These are phyloP conservation scores for Amyelois transitella DNA, from an alignment of 1,140 invertebrate species.

Conservation along the genomic window DNA sequence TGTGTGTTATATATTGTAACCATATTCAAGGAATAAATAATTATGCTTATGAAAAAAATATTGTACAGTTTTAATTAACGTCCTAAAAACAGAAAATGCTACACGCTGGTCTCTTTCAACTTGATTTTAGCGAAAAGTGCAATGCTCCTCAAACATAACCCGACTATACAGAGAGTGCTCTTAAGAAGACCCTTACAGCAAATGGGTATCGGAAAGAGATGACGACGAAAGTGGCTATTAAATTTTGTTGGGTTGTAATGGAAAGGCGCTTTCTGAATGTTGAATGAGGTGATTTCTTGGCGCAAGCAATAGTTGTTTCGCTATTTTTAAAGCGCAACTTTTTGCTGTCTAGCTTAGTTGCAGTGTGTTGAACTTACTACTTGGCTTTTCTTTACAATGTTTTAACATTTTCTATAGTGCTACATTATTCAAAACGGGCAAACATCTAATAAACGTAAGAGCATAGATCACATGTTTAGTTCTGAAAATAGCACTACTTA, in stretches of 20 bases:
- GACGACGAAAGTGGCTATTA: slow-evolving; percentile 19
- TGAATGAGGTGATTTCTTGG: neutral
- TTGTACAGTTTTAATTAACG: too few species aligned
- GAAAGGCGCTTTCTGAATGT: slow-evolving; percentile 18
- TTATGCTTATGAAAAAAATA: too few species aligned
- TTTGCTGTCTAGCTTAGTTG: neutral
- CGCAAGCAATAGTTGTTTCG: neutral
- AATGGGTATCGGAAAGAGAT: slow-evolving; percentile 27
- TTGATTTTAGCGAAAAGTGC: slow-evolving; percentile 13
- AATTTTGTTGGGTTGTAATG: slow-evolving; percentile 28
- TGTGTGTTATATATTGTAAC: too few species aligned
- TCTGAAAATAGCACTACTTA: too few species aligned
- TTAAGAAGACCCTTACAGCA: slow-evolving; percentile 15
- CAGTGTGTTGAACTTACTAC: neutral
- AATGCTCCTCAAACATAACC: slow-evolving; percentile 24
- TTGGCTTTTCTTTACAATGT: neutral
- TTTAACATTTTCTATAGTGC: neutral
- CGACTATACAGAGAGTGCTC: slow-evolving; percentile 16
- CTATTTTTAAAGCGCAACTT: slow-evolving; percentile 2
- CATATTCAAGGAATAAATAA: too few species aligned
- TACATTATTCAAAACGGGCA: neutral
- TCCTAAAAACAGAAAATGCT: neutral
- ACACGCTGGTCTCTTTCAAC: neutral
- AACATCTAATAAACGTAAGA: too few species aligned
- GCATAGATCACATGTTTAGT: too few species aligned